Percentiles rank a stretch among this genome's conserved stretches.
phyloP scores from a whole-genome alignment of 2,113 vertebrate genomes.

The Typhlomys cinereus region DNA sequence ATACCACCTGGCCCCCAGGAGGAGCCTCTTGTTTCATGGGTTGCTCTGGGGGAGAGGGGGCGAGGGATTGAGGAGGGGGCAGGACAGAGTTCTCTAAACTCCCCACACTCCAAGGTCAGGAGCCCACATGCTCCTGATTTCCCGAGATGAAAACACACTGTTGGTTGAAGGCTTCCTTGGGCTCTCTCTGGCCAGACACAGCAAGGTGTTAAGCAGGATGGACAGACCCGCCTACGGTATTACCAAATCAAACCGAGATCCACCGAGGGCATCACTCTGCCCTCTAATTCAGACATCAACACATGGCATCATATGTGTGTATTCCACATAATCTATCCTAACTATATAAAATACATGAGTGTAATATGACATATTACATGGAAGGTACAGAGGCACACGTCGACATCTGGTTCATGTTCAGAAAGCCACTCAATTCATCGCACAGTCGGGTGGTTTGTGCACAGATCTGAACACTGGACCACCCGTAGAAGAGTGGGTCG shows the following conservation, averaged over 20 bases:
- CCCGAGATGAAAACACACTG: background rate
- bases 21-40: background rate
- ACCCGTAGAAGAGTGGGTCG: background rate
- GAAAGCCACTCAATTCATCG: background rate
- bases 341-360: background rate
- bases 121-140: background rate
- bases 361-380: background rate
- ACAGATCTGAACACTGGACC: background rate
- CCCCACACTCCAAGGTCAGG: no score
- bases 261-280: background rate
- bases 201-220: no score
- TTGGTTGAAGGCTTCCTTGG: background rate
- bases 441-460: accelerated
- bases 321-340: no score
- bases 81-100: background rate
- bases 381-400: no score
- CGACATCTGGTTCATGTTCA: no score
- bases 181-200: background rate
- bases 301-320: background rate
- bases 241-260: background rate
- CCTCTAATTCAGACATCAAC: background rate
- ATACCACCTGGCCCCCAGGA: background rate
- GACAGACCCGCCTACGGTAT: background rate
- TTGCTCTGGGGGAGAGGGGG: no score
- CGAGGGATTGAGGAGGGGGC: no score